These are phyloP conservation scores for Pterocles orientalis DNA, from an alignment of 2,113 vertebrate species.

Conservation along the genomic window DNA sequence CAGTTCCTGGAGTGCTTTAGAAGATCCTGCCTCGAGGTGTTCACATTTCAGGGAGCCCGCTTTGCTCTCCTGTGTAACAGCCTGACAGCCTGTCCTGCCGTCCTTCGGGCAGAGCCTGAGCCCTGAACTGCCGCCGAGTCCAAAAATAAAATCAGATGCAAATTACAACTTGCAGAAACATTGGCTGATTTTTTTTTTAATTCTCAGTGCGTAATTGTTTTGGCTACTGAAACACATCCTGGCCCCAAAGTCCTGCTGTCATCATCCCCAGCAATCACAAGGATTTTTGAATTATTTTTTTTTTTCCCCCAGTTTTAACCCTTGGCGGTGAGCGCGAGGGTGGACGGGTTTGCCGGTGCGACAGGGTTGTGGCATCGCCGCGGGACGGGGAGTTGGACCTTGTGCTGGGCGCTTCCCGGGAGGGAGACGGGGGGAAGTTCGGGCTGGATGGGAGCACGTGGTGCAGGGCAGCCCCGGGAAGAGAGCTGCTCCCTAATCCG, in stretches of 20 bases:
- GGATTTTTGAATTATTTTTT: not conserved
- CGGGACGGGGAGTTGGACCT: not conserved
- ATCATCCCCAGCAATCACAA: not conserved
- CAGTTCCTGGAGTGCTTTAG: not conserved
- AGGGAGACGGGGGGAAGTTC: fast-evolving
- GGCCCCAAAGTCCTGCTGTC: not conserved
- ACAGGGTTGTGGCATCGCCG: fast-evolving
- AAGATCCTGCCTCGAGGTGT: fast-evolving
- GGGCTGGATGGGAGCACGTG: fast-evolving
- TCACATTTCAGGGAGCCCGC: not conserved
- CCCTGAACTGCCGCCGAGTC: not conserved
- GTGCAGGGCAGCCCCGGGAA: not conserved
- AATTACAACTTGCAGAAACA: not conserved
- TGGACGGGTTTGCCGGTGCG: not conserved
- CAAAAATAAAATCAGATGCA: not conserved
- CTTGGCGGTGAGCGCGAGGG: not conserved
- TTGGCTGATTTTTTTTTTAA: not conserved
- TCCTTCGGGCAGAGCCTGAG: not conserved
- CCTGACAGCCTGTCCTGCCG: not conserved
- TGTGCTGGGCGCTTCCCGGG: not conserved
- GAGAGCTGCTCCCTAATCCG: not conserved
- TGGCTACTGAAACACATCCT: not conserved
- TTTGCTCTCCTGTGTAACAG: fast-evolving
- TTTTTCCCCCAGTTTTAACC: not conserved
- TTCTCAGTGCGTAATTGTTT: not conserved